A percentile compares a stretch with the other conserved stretches of the same genome.
Conservation (phyloP, 53 echinoderm and acorn worm genomes). For the Stichopus horrens region DNA sequence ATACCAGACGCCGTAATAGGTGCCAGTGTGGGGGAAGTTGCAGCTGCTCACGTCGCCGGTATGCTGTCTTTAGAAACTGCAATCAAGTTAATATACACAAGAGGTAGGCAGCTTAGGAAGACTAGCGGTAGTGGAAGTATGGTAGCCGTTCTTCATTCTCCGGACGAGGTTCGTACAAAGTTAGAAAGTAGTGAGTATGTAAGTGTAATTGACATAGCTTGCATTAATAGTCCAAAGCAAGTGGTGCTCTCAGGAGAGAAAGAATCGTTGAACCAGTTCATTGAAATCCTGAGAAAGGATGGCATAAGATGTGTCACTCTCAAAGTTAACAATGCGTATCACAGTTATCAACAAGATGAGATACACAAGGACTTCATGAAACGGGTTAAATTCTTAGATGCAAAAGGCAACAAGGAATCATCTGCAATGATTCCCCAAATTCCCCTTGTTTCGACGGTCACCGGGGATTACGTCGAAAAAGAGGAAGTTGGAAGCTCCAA, state of each 20-base stretch:
- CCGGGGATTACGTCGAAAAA: slow-evolving; percentile 66
- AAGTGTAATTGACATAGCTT: slow-evolving; percentile 89
- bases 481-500: slow-evolving; percentile 73
- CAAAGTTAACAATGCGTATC: slow-evolving; percentile 92
- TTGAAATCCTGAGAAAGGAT: slow-evolving; percentile 71
- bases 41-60: slow-evolving; percentile 94
- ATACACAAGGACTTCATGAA: slow-evolving; percentile 83
- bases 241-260: slow-evolving; percentile 94
- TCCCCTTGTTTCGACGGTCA: slow-evolving; percentile 92
- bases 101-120: slow-evolving; percentile 87
- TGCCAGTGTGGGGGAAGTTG: slow-evolving; percentile 95
- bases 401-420: slow-evolving; percentile 51
- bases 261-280: slow-evolving; percentile 70
- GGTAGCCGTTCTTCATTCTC: slow-evolving; percentile 92
- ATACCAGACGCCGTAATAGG: slow-evolving; percentile 93
- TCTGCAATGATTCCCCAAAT: slow-evolving; percentile 67
- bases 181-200: slow-evolving; percentile 85
- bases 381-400: slow-evolving; percentile 76
- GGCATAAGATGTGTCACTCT: slow-evolving; percentile 77
- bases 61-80: slow-evolving; percentile 84
- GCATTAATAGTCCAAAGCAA: slow-evolving; percentile 92
- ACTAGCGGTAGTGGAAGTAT: slow-evolving; percentile 89
- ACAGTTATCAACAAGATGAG: slow-evolving; percentile 96
- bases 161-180: slow-evolving; percentile 75
- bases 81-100: slow-evolving; percentile 80